Evolutionary conservation across 1,140 invertebrate genomes (phyloP).

Genomic region (Drosophila fuyamai): DNA sequence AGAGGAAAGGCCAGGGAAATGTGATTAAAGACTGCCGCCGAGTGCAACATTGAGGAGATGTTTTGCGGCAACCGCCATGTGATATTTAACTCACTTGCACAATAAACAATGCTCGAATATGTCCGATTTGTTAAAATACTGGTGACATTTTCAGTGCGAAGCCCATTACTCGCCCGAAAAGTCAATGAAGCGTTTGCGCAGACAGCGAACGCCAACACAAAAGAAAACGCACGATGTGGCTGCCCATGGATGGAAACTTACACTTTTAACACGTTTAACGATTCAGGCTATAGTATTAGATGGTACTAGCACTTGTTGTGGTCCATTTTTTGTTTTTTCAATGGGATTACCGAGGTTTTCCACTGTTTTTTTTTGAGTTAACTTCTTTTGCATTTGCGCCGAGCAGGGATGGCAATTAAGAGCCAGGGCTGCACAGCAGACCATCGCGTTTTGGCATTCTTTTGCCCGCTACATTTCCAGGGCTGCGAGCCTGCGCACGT

Average conservation of each 20-base stretch:
- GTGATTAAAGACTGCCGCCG: conserved; percentile 25
- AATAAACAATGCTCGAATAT: conserved; percentile 4
- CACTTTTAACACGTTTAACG: conserved; percentile 27
- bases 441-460: conserved; percentile 38
- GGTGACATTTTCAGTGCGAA: conserved; percentile 16
- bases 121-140: conserved; percentile 14
- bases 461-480: conserved; percentile 67
- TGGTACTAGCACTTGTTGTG: conserved; percentile 14
- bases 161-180: conserved; percentile 54
- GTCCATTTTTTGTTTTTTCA: conserved; percentile 18
- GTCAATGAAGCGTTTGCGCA: conserved; percentile 76
- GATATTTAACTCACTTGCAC: not conserved
- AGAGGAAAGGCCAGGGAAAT: conserved; percentile 24
- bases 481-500: conserved; percentile 9
- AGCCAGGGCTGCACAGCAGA: conserved; percentile 16
- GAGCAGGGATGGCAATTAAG: conserved; percentile 33
- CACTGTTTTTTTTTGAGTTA: conserved; percentile 43
- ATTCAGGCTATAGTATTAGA: not conserved
- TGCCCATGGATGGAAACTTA: conserved; percentile 37
- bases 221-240: conserved; percentile 64
- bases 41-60: not conserved
- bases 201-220: conserved; percentile 69
- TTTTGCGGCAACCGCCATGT: not conserved
- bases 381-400: conserved; percentile 47
- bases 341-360: conserved; percentile 36